phyloP scores from a whole-genome alignment of 2,888 invertebrate species.

The Cheilosia variabilis region DNA sequence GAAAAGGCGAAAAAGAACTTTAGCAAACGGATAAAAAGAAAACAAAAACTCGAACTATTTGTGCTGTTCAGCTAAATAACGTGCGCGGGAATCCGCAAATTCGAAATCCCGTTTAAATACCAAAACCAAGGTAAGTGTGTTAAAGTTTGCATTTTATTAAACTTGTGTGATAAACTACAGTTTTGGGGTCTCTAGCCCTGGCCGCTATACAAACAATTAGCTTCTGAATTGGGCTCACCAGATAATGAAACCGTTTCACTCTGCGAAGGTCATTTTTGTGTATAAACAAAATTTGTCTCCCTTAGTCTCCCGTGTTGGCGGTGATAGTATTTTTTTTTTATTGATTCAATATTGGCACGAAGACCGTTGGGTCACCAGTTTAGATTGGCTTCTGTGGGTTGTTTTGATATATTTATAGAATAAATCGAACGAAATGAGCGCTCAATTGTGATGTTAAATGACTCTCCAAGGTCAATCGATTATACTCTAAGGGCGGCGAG shows the following conservation, averaged over 20 bases:
- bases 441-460: conserved; percentile 7
- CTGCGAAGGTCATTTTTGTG: conserved; percentile 49
- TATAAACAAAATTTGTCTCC: conserved; percentile 44
- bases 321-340: conserved; percentile 8
- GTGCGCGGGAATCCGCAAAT: conserved; percentile 65
- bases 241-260: conserved; percentile 1
- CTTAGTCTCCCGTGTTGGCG: background rate
- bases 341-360: conserved; percentile 43
- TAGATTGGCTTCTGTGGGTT: conserved; percentile 17
- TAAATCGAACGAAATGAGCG: conserved; percentile 30
- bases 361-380: conserved; percentile 8
- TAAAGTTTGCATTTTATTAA: background rate
- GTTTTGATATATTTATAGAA: conserved; percentile 35
- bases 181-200: conserved; percentile 14
- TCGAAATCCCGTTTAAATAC: conserved; percentile 62
- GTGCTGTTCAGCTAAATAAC: conserved; percentile 46
- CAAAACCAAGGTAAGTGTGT: conserved; percentile 58
- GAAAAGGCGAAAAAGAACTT: conserved; percentile 63
- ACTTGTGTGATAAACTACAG: background rate
- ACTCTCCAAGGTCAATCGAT: conserved; percentile 38
- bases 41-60: conserved; percentile 41
- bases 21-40: conserved; percentile 19
- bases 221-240: background rate
- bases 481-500: background rate
- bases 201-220: background rate